Conservation (phyloP, 2,888 invertebrate species). For the Acronicta psi region DNA sequence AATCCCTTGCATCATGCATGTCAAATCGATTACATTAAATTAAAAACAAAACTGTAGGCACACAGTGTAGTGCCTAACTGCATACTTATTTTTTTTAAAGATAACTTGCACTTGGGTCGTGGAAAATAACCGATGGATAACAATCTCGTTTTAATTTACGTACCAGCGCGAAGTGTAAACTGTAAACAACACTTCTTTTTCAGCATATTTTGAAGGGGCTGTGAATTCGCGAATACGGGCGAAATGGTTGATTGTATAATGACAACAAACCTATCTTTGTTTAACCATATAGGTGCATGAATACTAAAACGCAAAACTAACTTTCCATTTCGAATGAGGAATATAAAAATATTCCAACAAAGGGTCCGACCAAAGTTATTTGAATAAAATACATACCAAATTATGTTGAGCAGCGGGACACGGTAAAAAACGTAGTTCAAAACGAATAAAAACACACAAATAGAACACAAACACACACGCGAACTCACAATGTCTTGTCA, state of each 20-base stretch:
- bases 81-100: background rate
- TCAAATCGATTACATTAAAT: slow-evolving; percentile 11
- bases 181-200: background rate
- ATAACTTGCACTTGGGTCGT: slow-evolving; percentile 1
- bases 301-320: slow-evolving; percentile 40
- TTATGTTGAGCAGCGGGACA: slow-evolving; percentile 54
- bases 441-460: slow-evolving; percentile 53
- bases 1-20: too few species aligned
- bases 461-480: slow-evolving; percentile 51
- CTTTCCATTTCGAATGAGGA: slow-evolving; percentile 45
- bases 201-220: background rate
- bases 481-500: slow-evolving; percentile 55
- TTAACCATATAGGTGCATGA: slow-evolving; percentile 21
- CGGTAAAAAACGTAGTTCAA: slow-evolving; percentile 44
- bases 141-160: background rate
- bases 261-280: slow-evolving; percentile 16
- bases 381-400: slow-evolving; percentile 54
- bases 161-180: background rate
- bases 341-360: slow-evolving; percentile 40
- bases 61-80: background rate
- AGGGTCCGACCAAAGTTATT: slow-evolving; percentile 31
- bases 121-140: background rate
- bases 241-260: slow-evolving; percentile 22
- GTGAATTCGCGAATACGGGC: slow-evolving; percentile 21
- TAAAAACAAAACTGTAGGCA: background rate